Conservation (phyloP, 1,140 invertebrate species). For the Hyles euphorbiae region DNA sequence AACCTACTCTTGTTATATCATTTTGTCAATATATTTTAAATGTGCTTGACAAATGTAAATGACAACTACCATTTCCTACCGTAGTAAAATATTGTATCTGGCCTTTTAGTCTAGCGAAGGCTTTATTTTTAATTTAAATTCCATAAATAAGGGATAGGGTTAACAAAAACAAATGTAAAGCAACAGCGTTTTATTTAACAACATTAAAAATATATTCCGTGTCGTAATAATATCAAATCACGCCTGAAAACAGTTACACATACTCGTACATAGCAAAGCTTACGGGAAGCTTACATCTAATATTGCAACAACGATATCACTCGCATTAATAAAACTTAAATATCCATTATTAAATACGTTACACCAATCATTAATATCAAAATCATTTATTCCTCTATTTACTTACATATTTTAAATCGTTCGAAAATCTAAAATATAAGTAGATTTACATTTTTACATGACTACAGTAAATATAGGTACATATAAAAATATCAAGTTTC, state of each 20-base stretch:
- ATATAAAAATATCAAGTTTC: constrained; percentile 18
- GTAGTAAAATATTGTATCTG: too few species aligned
- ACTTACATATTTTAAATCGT: neutral
- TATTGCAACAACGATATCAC: constrained; percentile 72
- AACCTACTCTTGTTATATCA: too few species aligned
- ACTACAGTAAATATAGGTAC: constrained; percentile 29
- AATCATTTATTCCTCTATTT: neutral
- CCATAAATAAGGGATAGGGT: neutral
- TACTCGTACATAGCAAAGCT: constrained; percentile 30
- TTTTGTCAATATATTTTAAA: too few species aligned
- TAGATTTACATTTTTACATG: constrained; percentile 36
- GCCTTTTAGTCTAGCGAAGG: too few species aligned
- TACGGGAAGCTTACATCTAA: constrained; percentile 49
- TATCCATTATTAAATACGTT: constrained; percentile 8
- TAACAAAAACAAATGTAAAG: constrained; percentile 37
- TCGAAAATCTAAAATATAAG: constrained; percentile 13
- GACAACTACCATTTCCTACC: too few species aligned
- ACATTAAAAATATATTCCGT: constrained; percentile 36
- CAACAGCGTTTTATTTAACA: constrained; percentile 63
- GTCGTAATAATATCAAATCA: constrained; percentile 20
- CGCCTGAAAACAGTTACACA: constrained; percentile 11
- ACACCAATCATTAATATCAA: constrained; percentile 4
- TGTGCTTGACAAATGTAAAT: too few species aligned
- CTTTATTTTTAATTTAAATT: too few species aligned
- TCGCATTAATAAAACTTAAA: constrained; percentile 41